Evolutionary conservation across 92 coral and sea anemone genomes (phyloP).

Genomic region (Epizoanthus ramosus): DNA sequence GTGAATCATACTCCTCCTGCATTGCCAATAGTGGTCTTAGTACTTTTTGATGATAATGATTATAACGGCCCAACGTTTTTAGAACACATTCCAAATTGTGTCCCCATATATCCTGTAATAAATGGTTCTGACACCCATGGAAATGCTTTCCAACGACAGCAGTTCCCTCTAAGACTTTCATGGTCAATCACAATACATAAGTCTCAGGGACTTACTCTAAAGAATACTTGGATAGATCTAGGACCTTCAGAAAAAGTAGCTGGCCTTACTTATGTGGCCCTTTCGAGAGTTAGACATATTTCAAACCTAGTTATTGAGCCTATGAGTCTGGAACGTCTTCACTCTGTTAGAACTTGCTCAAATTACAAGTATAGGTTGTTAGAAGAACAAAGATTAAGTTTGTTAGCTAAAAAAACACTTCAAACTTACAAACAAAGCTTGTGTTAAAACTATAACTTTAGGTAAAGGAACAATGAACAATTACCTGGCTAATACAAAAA

Average conservation of each 20-base stretch:
- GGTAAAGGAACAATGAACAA: too few species aligned
- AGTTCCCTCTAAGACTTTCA: conserved; percentile 49
- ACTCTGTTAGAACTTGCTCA: conserved; percentile 42
- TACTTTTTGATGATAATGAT: conserved; percentile 56
- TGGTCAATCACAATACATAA: conserved; percentile 61
- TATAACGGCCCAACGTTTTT: conserved; percentile 54
- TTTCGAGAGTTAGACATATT: conserved; percentile 46
- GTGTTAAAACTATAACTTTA: too few species aligned
- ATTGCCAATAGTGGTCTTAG: conserved; percentile 55
- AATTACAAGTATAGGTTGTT: conserved; percentile 53
- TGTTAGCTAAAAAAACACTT: conserved; percentile 44
- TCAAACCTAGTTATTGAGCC: conserved; percentile 51
- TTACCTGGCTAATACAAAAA: too few species aligned
- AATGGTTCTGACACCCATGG: not conserved
- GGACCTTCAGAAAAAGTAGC: conserved; percentile 56
- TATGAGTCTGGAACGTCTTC: conserved; percentile 41
- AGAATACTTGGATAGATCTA: conserved; percentile 49
- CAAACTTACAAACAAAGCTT: conserved; percentile 20
- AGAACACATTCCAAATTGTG: conserved; percentile 43
- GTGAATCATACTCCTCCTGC: conserved; percentile 48
- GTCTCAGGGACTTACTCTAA: conserved; percentile 53
- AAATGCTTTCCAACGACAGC: conserved; percentile 28
- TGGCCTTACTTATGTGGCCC: conserved; percentile 54
- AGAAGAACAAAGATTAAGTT: conserved; percentile 46
- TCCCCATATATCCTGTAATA: conserved; percentile 39